Evolutionary conservation across 2,797 vertebrate genomes (phyloP), one percentile per base, ranked within the genome.

Genomic region (Euthynnus affinis): DNA sequence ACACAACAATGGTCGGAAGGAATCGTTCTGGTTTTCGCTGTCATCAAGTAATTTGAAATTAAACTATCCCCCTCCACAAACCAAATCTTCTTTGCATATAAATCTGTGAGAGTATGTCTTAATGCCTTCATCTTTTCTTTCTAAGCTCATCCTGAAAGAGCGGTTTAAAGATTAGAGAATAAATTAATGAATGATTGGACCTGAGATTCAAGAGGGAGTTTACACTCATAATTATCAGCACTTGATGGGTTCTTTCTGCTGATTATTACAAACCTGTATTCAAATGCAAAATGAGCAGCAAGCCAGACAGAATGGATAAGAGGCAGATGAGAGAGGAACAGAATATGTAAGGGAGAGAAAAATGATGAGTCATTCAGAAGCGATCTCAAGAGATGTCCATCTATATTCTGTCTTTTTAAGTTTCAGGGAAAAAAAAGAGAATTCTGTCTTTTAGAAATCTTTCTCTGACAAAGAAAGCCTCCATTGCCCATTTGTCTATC

Each of bases 281-380:
- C 17, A 62, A 58, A 74, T 52, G 68, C 57, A 68, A 71, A 74
- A 32, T 42, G 44, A 78, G 55, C 46, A 37, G n/a, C 18, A n/a
- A 25, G 62, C n/a, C 56, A 56, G n/a, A 70, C 14, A 23, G 37
- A 75, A 46, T 22, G 40, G 29, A 34, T 13, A 40, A 60, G 27
- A 64, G 23, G 13, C 22, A 57, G 48, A 64, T 5, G 57, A 52
- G 44, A 52, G 4, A 25, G 17, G n/a, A 23, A 42, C 17, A 7
- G 17, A 22, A 22, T 53, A 48, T 37, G n/a, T 57, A 37, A 59
- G 15, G 56, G 72, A 78, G 60, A 69, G 59, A 44, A 59, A 78
- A 78, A 62, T 20, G 52, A 81, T 76, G 71, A 88, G 78, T 87
- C 56, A 65, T 71, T 74, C 44, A 65, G 60, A 83, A 79, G 76